Conservation (phyloP, 2,797 vertebrate species). For the Urocyon cinereoargenteus region DNA sequence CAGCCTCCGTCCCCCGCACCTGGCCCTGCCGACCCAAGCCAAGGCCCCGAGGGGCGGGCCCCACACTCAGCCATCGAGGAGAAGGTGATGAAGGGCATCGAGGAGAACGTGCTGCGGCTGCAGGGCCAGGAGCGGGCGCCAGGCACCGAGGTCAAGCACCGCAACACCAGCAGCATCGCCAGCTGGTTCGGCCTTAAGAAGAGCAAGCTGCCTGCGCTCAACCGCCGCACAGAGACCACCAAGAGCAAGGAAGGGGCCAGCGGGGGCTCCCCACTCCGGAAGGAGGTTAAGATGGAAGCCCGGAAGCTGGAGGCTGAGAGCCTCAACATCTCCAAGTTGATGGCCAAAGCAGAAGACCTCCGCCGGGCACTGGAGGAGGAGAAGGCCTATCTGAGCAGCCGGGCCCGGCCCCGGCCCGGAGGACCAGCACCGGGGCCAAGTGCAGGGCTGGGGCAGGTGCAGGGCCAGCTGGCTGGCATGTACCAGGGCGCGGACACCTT, state of each 20-base stretch:
- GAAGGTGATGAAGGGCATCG: slow-evolving; percentile 99
- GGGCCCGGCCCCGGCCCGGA: slow-evolving; percentile 91
- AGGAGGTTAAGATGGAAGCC: slow-evolving; percentile 91
- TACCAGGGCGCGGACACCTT: slow-evolving; percentile 96
- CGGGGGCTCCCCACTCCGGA: slow-evolving; percentile 89
- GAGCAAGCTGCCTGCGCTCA: slow-evolving; percentile 96
- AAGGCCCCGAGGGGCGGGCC: slow-evolving; percentile 65
- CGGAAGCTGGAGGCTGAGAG: slow-evolving; percentile 95
- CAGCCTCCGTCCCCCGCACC: slow-evolving; percentile 86
- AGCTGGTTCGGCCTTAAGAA: slow-evolving; percentile 98
- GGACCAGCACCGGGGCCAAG: slow-evolving; percentile 74
- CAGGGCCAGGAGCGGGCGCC: slow-evolving; percentile 94
- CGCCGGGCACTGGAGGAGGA: slow-evolving; percentile 96
- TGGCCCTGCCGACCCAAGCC: slow-evolving; percentile 36
- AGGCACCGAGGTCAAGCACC: slow-evolving; percentile 92
- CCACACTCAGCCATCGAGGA: slow-evolving; percentile 95
- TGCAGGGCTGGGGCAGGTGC: slow-evolving; percentile 90
- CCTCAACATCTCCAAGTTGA: slow-evolving; percentile 97
- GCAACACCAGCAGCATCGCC: slow-evolving; percentile 94
- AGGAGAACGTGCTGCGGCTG: slow-evolving; percentile 96
- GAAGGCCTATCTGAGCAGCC: slow-evolving; percentile 93
- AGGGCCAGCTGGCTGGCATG: slow-evolving; percentile 94
- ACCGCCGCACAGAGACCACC: slow-evolving; percentile 91
- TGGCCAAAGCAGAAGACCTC: slow-evolving; percentile 98
- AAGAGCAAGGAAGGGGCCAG: slow-evolving; percentile 91